Evolutionary conservation across 2,888 invertebrate genomes (phyloP), one percentile per base, ranked within the genome.

Genomic region (Volucella zonaria): DNA sequence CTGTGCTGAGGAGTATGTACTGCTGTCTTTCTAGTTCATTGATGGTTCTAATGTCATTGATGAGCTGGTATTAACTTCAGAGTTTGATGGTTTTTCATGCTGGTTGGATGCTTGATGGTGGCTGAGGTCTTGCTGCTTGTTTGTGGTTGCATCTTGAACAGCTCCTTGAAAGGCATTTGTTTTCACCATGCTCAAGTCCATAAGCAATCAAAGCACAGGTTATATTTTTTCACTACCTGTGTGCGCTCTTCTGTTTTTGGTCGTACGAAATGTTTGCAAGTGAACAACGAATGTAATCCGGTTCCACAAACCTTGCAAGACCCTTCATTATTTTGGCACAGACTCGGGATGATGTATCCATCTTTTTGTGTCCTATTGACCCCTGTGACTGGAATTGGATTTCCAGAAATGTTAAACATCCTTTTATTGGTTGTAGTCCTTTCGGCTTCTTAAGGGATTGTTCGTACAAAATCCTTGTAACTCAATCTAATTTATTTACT

Each of bases 401-500:
- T 42, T 77, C 62, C n/a, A 70, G 45, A 40, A 77, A 77, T 9
- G 15, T 31, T 31, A 74, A 31, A 38, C 54, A 61, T 58, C 58
- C 64, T 31, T 54, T 56, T 42, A 64, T 74, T 31, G n/a, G 40
- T 43, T 74, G 64, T 12, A 64, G 11, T 56, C 58, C 54, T 23
- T 38, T 74, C 52, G 45, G 61, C 12, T 73, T 73, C 14, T 15
- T 52, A 23, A 62, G 51, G 1, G 52, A 70, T 70, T 54, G 54
- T 23, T 67, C 67, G n/a, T 67, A 31, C 1, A 70, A 14, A 18
- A 42, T 15, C 31, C 54, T 12, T 56, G 40, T 74, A 38, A n/a
- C 12, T 14, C 43, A 42, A 66, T 66, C 40, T 42, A 18, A 11
- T 40, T 66, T 52, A 15, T 31, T 43, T 31, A 31, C 4, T 18